Conservation (phyloP, 2,113 vertebrate species). For the Hypocryptadius cinnamomeus region DNA sequence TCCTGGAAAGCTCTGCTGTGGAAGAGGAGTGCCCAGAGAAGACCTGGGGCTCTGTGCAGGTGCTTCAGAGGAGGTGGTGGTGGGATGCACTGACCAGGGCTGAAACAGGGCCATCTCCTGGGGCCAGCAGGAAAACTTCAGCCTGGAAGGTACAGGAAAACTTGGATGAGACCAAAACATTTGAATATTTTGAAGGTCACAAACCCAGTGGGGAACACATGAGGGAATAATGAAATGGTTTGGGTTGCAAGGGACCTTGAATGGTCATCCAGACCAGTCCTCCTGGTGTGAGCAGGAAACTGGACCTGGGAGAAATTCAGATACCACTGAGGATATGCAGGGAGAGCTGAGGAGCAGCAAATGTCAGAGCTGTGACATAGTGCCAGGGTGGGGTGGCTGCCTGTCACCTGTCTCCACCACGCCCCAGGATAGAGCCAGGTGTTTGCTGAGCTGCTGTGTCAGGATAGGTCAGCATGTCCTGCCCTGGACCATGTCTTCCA, state of each 20-base stretch:
- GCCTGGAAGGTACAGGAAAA: not conserved
- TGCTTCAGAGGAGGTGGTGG: not conserved
- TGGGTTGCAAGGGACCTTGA: not conserved
- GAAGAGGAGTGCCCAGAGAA: not conserved
- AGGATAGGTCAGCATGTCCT: not conserved
- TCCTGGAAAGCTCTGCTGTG: not conserved
- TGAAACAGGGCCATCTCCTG: not conserved
- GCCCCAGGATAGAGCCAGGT: rapidly evolving
- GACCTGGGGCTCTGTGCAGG: not conserved
- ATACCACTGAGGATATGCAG: rapidly evolving
- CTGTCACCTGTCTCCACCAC: not conserved
- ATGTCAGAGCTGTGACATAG: not conserved
- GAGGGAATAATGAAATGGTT: rapidly evolving
- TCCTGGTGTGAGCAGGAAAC: not conserved
- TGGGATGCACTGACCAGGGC: not conserved
- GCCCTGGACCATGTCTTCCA: rapidly evolving
- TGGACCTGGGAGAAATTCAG: not conserved
- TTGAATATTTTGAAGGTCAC: not conserved
- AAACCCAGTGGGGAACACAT: rapidly evolving
- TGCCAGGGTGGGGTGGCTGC: not conserved
- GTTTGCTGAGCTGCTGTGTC: not conserved
- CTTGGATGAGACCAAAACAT: not conserved
- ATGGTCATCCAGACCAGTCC: not conserved
- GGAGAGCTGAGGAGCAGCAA: not conserved
- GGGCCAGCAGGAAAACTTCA: not conserved